These are phyloP conservation scores for Coboldia fuscipes DNA, from an alignment of 1,140 invertebrate genomes.

Conservation along the genomic window DNA sequence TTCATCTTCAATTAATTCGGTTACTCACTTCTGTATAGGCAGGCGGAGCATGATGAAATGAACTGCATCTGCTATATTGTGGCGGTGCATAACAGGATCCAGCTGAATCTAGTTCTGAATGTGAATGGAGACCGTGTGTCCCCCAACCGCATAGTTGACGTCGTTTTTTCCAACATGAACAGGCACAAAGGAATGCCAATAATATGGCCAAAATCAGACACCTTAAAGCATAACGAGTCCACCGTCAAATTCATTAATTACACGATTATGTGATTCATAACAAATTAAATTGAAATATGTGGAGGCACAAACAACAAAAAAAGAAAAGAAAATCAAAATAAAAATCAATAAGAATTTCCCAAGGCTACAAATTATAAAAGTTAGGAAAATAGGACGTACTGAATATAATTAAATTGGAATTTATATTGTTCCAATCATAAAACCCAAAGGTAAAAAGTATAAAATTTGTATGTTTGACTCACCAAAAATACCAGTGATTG, in stretches of 20 bases:
- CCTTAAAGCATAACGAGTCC: conserved; percentile 29
- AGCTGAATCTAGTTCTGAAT: conserved; percentile 46
- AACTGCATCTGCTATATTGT: conserved; percentile 55
- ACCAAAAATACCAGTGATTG: conserved; percentile 28
- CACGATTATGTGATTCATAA: no score
- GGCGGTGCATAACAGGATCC: conserved; percentile 55
- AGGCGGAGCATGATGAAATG: conserved; percentile 51
- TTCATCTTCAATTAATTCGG: not conserved
- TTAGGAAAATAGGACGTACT: no score
- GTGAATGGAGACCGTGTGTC: conserved; percentile 20
- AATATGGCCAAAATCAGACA: conserved; percentile 33
- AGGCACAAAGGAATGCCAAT: conserved; percentile 35
- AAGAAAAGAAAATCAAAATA: no score
- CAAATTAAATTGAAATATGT: no score
- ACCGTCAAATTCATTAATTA: no score
- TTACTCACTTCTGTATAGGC: conserved; percentile 58
- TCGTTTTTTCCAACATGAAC: conserved; percentile 39
- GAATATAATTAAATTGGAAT: no score
- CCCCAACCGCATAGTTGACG: conserved; percentile 28
- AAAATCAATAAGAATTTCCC: no score
- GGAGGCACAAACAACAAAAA: no score
- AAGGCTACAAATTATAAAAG: no score
- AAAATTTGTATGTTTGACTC: conserved; percentile 9
- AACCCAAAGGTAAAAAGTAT: not conserved
- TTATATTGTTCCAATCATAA: conserved; percentile 10